Evolutionary conservation across 2,113 vertebrate species (phyloP), one percentile per base, ranked within the genome.

Genomic region (Toxostoma redivivum): DNA sequence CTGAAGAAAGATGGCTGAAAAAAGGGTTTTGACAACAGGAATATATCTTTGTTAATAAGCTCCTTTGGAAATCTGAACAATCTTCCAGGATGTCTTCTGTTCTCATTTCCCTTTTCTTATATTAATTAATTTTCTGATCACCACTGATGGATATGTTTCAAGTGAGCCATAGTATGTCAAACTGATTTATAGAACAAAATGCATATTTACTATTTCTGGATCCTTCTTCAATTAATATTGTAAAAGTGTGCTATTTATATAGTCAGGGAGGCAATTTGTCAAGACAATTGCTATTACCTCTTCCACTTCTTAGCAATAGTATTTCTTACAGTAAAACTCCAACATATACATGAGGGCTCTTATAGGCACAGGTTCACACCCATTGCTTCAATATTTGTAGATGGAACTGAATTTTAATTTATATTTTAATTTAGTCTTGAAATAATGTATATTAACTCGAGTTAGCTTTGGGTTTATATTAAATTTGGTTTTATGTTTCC

Each of bases 171-270:
- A 78, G 50, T 56, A 54, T 54, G 82, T 82, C 97, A 97, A 94
- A 78, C 65, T 94, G 96, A 97, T 97, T 97, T 97, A 95, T 95
- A 89, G 90, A 96, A 92, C 90, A 85, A 83, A 95, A 96, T 54
- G 15, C 65, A 33, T 96, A 94, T 95, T 97, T 95, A 91, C 94
- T 95, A 94, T 97, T 96, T 80, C 72, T 94, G 92, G 54, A 67
- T 92, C 64, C 57, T 88, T 94, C 54, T 83, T 88, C 90, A 95
- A 96, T 97, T 96, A 97, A 96, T 95, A 94, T 58, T 92, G 58
- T 64, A 95, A 94, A 94, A 83, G 37, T 89, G 69, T 95, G 82
- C 90, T 95, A 95, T 95, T 97, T 97, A 90, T 96, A 72, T 67
- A 81, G 73, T 58, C 44, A 76, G 38, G 54, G 60, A 94, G 21